These are phyloP conservation scores for Tamias sibiricus DNA, from an alignment of 2,113 vertebrate genomes.

Conservation along the genomic window DNA sequence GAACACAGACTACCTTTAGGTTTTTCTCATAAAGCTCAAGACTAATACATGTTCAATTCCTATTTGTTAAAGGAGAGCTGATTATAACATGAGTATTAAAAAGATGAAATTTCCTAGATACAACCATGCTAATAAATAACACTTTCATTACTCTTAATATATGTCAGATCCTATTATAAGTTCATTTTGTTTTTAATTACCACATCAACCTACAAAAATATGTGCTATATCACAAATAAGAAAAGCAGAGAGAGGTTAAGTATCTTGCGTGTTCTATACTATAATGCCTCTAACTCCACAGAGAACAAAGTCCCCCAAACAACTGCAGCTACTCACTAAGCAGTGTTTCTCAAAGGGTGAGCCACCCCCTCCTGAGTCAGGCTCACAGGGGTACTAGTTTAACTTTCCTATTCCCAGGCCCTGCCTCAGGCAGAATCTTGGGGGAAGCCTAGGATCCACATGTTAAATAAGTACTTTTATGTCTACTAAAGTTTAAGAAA, in stretches of 20 bases:
- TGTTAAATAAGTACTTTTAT: not conserved
- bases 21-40: not conserved
- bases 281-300: not conserved
- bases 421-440: not conserved
- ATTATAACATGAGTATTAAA: not conserved
- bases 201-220: not conserved
- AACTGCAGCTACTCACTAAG: not conserved
- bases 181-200: not conserved
- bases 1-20: not conserved
- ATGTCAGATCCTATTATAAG: not conserved
- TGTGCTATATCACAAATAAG: not conserved
- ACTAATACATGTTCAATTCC: not conserved
- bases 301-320: not conserved
- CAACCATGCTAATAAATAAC: not conserved
- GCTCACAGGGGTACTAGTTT: not conserved
- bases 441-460: not conserved
- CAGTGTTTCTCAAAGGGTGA: not conserved
- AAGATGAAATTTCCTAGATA: not conserved
- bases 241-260: slow-evolving; percentile 6
- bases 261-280: not conserved
- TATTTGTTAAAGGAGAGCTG: not conserved
- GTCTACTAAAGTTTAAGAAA: not conserved
- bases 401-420: not conserved
- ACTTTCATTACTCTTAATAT: not conserved
- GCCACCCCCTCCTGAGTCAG: not conserved